Evolutionary conservation across 2,888 invertebrate species (phyloP).

Genomic region (Panzeria rudis): DNA sequence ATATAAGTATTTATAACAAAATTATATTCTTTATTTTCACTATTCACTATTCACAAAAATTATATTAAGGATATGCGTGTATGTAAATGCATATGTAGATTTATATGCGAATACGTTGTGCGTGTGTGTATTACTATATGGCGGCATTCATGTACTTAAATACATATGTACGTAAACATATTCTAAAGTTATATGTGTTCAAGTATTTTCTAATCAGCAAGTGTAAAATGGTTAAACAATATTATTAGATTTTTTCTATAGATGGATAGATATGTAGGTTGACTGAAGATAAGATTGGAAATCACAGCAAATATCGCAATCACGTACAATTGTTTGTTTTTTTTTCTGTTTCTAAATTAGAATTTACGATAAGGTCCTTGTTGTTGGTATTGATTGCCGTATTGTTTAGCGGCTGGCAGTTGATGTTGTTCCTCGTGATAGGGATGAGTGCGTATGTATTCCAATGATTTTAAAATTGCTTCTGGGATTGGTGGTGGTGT

Average conservation of each 20-base stretch:
- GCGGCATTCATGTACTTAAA: background rate
- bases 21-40: conserved; percentile 45
- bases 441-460: conserved; percentile 82
- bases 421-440: conserved; percentile 76
- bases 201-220: conserved; percentile 14
- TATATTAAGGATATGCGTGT: conserved; percentile 8
- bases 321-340: conserved; percentile 64
- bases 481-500: conserved; percentile 82
- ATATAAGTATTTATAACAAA: conserved; percentile 35
- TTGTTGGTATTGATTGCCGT: conserved; percentile 63
- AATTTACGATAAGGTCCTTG: conserved; percentile 71
- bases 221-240: conserved; percentile 25
- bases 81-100: background rate
- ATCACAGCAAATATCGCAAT: conserved; percentile 71
- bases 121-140: background rate
- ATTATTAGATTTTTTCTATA: conserved; percentile 21
- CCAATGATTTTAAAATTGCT: conserved; percentile 80
- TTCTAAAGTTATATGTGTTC: background rate
- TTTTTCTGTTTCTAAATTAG: conserved; percentile 54
- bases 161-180: background rate
- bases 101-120: background rate
- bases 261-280: conserved; percentile 3
- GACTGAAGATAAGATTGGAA: conserved; percentile 56
- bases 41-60: conserved; percentile 44
- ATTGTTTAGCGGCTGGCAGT: conserved; percentile 48